Percentiles rank a stretch among this genome's conserved stretches.
Evolutionary conservation across 1,140 invertebrate genomes (phyloP).

Genomic region (Drosophila watanabei): DNA sequence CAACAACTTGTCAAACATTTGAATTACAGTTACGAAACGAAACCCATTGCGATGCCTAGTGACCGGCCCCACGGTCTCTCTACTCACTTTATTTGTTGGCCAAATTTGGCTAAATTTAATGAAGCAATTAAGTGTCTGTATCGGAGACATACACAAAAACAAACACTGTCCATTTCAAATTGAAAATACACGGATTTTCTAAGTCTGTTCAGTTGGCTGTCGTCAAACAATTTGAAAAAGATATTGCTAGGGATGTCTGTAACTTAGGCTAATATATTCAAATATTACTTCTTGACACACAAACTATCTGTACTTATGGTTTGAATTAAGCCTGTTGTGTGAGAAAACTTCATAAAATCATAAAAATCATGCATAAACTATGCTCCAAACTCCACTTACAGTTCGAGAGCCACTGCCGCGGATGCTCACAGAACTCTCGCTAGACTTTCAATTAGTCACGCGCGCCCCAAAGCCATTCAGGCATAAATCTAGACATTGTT

Average conservation of each 20-base stretch:
- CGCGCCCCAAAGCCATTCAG: slow-evolving; percentile 66
- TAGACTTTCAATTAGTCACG: slow-evolving; percentile 84
- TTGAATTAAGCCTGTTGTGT: not conserved
- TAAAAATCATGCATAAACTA: not conserved
- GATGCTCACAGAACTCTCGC: slow-evolving; percentile 56
- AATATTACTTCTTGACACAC: not conserved
- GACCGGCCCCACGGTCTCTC: slow-evolving; percentile 42
- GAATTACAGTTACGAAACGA: slow-evolving; percentile 83
- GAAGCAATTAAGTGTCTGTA: slow-evolving; percentile 82
- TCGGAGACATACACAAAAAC: slow-evolving; percentile 43
- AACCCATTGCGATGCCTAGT: slow-evolving; percentile 58
- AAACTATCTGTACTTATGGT: too few species aligned
- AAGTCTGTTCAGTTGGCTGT: slow-evolving; percentile 26
- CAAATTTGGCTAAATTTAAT: slow-evolving; percentile 85
- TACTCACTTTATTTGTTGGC: slow-evolving; percentile 51
- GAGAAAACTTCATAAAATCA: not conserved
- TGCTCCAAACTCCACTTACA: slow-evolving; percentile 10
- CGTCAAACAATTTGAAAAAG: not conserved
- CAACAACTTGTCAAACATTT: slow-evolving; percentile 85
- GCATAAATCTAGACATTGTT: slow-evolving; percentile 83
- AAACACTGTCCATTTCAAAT: slow-evolving; percentile 36
- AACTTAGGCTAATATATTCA: not conserved
- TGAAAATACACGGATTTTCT: slow-evolving; percentile 24
- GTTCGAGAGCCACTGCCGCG: slow-evolving; percentile 51
- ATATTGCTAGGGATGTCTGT: not conserved